A percentile compares a stretch with the other conserved stretches of the same genome.
Conservation (phyloP, 2,113 vertebrate species). For the Tringa solitaria region DNA sequence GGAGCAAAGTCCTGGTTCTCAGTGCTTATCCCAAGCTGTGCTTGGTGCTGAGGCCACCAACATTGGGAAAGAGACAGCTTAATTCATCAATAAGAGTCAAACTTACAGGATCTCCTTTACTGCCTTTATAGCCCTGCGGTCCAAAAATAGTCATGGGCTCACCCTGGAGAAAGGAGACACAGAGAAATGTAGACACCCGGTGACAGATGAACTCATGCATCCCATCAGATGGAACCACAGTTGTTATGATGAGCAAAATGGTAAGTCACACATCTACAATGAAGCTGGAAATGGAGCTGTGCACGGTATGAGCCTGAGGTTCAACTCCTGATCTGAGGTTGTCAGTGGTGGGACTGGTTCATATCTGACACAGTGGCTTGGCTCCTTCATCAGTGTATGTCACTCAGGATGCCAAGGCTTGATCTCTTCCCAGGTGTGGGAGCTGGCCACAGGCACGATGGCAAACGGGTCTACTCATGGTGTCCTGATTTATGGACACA, state of each 20-base stretch:
- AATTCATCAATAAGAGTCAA: not conserved
- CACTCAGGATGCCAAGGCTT: not conserved
- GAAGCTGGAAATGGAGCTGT: not conserved
- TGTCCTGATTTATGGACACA: not conserved
- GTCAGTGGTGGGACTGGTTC: not conserved
- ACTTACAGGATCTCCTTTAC: constrained; percentile 83
- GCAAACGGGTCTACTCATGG: not conserved
- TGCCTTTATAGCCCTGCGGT: constrained; percentile 84
- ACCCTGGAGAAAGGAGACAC: constrained; percentile 70
- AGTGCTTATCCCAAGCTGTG: not conserved
- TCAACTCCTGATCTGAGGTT: not conserved
- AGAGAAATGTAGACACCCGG: not conserved
- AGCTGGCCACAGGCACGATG: not conserved
- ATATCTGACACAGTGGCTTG: not conserved
- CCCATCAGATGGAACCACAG: not conserved
- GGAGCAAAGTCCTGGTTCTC: not conserved
- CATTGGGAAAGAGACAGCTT: not conserved
- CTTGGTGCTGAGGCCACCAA: not conserved
- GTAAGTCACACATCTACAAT: not conserved
- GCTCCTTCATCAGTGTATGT: not conserved
- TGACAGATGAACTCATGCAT: not conserved
- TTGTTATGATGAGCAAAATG: not conserved
- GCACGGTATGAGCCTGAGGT: not conserved
- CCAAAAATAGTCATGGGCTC: constrained; percentile 77
- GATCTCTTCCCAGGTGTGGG: not conserved